Conservation (phyloP, 2,113 vertebrate species). For the Macheiramphus alcinus region DNA sequence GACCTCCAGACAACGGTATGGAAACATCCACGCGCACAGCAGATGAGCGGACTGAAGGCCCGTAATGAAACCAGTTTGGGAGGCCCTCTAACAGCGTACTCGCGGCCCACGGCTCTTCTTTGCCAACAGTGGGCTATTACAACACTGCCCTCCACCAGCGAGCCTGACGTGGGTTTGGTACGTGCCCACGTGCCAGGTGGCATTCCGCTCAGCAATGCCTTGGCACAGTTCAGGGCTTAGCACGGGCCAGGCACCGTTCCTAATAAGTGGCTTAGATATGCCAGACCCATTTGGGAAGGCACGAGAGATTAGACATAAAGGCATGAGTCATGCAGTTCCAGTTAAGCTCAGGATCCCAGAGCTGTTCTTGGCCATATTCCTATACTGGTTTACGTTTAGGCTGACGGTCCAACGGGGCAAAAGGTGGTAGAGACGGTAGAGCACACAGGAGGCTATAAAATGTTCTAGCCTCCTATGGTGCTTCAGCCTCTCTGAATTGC, state of each 20-base stretch:
- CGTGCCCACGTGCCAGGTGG: background rate
- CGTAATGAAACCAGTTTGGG: background rate
- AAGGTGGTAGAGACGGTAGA: background rate
- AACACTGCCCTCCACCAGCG: background rate
- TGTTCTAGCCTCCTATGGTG: background rate
- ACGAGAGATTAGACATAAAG: background rate
- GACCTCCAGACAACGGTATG: background rate
- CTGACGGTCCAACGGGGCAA: background rate
- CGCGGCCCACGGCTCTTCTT: rapidly evolving
- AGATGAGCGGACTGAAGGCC: background rate
- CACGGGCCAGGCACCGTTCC: background rate
- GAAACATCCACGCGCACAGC: background rate
- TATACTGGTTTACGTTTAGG: background rate
- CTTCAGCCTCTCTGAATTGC: background rate
- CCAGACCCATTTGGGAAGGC: background rate
- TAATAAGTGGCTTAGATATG: background rate
- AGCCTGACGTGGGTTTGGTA: background rate
- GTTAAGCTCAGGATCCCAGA: background rate
- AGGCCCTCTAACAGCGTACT: background rate
- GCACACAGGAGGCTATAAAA: background rate
- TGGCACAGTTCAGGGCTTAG: background rate
- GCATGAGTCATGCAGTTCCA: background rate
- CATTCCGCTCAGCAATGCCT: background rate
- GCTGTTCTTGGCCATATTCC: background rate
- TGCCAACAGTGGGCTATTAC: background rate